Conservation (phyloP, 64 coral and sea anemone genomes). For the Platygyra sinensis region DNA sequence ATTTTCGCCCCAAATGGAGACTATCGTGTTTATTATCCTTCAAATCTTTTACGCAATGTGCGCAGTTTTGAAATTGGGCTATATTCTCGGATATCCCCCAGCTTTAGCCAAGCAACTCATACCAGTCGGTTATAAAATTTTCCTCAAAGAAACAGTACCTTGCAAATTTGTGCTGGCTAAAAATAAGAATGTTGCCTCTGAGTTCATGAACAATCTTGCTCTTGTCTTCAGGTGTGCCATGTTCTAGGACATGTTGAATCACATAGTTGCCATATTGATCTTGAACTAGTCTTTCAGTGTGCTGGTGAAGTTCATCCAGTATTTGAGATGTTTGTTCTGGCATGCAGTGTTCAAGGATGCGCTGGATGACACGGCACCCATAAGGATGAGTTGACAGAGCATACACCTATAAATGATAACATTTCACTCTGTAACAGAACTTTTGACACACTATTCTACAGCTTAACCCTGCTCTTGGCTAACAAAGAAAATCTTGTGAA, state of each 20-base stretch:
- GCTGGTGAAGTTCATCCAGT: constrained; percentile 87
- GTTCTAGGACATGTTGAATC: constrained; percentile 97
- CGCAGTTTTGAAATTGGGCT: too few species aligned
- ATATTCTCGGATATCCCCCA: too few species aligned
- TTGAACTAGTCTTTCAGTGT: constrained; percentile 92
- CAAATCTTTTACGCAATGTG: too few species aligned
- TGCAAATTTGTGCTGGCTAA: constrained; percentile 99
- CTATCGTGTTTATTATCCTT: too few species aligned
- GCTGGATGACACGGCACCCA: constrained; percentile 95
- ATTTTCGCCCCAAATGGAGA: too few species aligned
- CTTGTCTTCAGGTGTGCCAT: constrained; percentile 90
- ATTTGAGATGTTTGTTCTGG: constrained; percentile 84
- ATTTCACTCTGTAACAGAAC: background rate
- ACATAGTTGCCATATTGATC: constrained; percentile 99
- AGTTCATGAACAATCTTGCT: constrained; percentile 94
- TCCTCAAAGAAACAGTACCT: constrained; percentile 55
- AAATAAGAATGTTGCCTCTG: constrained; percentile 80
- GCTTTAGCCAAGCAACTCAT: too few species aligned
- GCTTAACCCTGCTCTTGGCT: too few species aligned
- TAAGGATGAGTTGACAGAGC: constrained; percentile 96
- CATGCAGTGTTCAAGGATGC: constrained; percentile 92
- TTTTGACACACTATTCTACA: too few species aligned
- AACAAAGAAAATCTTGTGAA: too few species aligned
- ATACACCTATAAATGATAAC: constrained; percentile 52
- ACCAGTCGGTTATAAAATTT: too few species aligned